Conservation (phyloP, 2,888 invertebrate species). For the Synergus itoensis region DNA sequence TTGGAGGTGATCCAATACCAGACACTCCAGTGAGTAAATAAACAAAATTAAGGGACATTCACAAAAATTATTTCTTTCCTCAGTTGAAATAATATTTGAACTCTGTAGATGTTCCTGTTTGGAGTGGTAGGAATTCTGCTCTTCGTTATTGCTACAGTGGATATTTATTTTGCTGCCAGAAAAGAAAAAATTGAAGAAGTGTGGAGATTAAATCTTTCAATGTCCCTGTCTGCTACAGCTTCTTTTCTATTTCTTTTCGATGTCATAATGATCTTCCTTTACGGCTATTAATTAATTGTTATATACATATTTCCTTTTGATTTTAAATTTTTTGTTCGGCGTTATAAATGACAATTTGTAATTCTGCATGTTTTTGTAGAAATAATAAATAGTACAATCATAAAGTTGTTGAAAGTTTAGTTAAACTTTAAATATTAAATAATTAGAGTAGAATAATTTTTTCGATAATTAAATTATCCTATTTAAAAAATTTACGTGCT, state of each 20-base stretch:
- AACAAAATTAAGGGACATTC: neutral
- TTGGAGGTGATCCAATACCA: slow-evolving; percentile 72
- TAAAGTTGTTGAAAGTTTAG: neutral
- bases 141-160: slow-evolving; percentile 60
- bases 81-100: neutral
- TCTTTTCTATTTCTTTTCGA: slow-evolving; percentile 63
- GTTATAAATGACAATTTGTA: neutral
- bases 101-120: slow-evolving; percentile 66
- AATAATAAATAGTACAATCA: neutral
- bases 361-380: neutral
- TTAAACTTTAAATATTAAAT: neutral
- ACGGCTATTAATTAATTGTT: slow-evolving; percentile 60
- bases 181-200: slow-evolving; percentile 50
- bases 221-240: slow-evolving; percentile 54
- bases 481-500: neutral
- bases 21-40: slow-evolving; percentile 72
- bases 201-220: slow-evolving; percentile 58
- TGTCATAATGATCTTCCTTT: slow-evolving; percentile 64
- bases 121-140: slow-evolving; percentile 61
- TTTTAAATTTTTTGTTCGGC: neutral
- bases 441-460: neutral
- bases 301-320: neutral
- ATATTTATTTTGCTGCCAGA: slow-evolving; percentile 55
- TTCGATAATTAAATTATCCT: no score
- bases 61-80: neutral